A percentile compares a stretch with the other conserved stretches of the same genome.
These are phyloP conservation scores for Drosophila equinoxialis DNA, from an alignment of 1,140 invertebrate species.

Conservation along the genomic window DNA sequence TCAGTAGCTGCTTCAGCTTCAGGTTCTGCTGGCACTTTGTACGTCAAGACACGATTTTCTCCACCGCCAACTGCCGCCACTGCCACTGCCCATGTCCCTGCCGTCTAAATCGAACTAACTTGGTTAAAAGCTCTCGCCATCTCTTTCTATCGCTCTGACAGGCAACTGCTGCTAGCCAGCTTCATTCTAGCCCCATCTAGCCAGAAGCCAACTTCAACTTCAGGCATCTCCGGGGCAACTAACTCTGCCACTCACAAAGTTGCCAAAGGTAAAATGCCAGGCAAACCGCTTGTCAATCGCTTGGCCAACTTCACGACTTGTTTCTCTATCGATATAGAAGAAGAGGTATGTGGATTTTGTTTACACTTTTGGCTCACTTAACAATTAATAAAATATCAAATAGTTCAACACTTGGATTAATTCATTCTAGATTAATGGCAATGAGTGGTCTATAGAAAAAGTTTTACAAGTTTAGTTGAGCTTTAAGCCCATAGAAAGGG, in stretches of 20 bases:
- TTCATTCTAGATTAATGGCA: too few species aligned
- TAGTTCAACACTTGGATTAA: too few species aligned
- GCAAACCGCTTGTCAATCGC: constrained; percentile 74
- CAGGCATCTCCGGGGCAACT: constrained; percentile 6
- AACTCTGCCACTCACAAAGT: constrained; percentile 15
- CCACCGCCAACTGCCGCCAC: too few species aligned
- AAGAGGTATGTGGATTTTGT: neutral
- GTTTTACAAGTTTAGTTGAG: too few species aligned
- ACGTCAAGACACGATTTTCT: constrained; percentile 25
- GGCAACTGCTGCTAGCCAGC: neutral
- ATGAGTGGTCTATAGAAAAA: too few species aligned
- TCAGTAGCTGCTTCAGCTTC: constrained; percentile 12
- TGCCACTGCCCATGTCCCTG: neutral
- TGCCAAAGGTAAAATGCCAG: constrained; percentile 24
- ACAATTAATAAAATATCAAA: too few species aligned
- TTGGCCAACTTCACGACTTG: constrained; percentile 51
- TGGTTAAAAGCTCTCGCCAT: neutral
- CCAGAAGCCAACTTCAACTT: constrained; percentile 9
- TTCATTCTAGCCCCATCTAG: neutral
- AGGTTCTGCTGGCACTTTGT: neutral
- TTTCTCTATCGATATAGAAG: constrained; percentile 26
- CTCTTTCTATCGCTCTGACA: neutral
- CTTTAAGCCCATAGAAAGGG: too few species aligned
- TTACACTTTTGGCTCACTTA: too few species aligned
- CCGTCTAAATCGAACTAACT: neutral